Base-by-base conservation (phyloP, 2,113 vertebrate genomes). In the Mionectes macconnelli region DNA sequence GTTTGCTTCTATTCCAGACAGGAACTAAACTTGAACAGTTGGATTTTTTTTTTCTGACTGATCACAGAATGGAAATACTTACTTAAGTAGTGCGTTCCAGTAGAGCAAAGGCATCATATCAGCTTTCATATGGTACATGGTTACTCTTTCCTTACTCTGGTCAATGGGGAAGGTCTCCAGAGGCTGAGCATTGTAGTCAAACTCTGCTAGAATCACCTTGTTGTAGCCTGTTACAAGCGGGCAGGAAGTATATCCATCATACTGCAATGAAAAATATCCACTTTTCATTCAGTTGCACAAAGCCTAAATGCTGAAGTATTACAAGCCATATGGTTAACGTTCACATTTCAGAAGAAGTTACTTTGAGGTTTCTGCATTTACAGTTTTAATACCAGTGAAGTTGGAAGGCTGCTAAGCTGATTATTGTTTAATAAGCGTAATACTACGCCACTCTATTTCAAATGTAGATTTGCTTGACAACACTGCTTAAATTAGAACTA, bases 141-240 rank as follows among this genome's bases (percentile, higher is more conserved):
- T 91, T 55, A 97, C 42, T 45, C 99, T 98, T 89, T 99, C 99
- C 96, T 99, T 99, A 69, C 99, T 96, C 96, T 99, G 99, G 97
- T 99, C 98, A 49, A 99, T 97, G n/a, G 99, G 99, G 94, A 99
- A 99, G 1, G 99, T 99, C 96, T 99, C 99, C 96, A 99, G 77
- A 5, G 99, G 99, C 88, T 99, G 98, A 35, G 91, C 95, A 0
- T 95, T 82, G 45, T 99, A 99, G 97, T 99, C 99, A 95, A 99
- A 99, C 93, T 99, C 99, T 2, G 99, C 99, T 64, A 99, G 97
- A 74, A 99, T 98, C 13, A 99, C 99, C 3, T 98, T 98, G 87
- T 98, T 98, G 96, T 99, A 99, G 96, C 97, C 98, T 2, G 99
- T 99, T 55, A 99, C 98, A 55, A 99, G 92, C 0, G 99, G 99